phyloP scores from a whole-genome alignment of 2,797 vertebrate genomes.

The Poecilia gillii region DNA sequence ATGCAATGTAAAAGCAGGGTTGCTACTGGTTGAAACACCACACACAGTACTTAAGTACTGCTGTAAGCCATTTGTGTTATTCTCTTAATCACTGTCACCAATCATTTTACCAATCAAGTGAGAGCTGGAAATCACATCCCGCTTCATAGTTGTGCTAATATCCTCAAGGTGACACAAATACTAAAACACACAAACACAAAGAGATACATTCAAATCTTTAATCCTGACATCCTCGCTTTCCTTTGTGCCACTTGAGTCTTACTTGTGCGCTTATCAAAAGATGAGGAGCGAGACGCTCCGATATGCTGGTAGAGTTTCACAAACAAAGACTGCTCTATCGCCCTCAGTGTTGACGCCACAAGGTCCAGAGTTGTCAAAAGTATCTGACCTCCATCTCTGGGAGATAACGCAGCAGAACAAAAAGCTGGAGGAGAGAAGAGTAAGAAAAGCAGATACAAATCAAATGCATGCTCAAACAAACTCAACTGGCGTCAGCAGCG shows the following conservation, averaged over 20 bases:
- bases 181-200: conserved; percentile 26
- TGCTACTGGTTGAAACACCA: conserved; percentile 37
- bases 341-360: conserved; percentile 80
- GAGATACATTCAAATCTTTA: conserved; percentile 16
- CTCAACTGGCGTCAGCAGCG: conserved; percentile 47
- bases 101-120: conserved; percentile 47
- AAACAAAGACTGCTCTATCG: conserved; percentile 78
- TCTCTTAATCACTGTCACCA: conserved; percentile 46
- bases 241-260: conserved; percentile 30
- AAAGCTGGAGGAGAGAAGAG: conserved; percentile 44
- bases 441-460: conserved; percentile 70
- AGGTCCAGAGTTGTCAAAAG: conserved; percentile 83
- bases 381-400: conserved; percentile 79
- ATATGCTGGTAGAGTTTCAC: conserved; percentile 72
- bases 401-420: conserved; percentile 61
- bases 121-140: conserved; percentile 49
- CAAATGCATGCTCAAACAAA: conserved; percentile 76
- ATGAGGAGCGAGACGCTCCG: conserved; percentile 45
- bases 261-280: conserved; percentile 23
- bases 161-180: conserved; percentile 34
- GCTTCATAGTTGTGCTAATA: conserved; percentile 38
- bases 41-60: conserved; percentile 28
- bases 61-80: conserved; percentile 29
- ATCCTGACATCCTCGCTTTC: conserved; percentile 35
- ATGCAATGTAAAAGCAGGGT: conserved; percentile 47